Evolutionary conservation across 2,888 invertebrate genomes (phyloP), one percentile per base, ranked within the genome.

Genomic region (Clivina fossor): DNA sequence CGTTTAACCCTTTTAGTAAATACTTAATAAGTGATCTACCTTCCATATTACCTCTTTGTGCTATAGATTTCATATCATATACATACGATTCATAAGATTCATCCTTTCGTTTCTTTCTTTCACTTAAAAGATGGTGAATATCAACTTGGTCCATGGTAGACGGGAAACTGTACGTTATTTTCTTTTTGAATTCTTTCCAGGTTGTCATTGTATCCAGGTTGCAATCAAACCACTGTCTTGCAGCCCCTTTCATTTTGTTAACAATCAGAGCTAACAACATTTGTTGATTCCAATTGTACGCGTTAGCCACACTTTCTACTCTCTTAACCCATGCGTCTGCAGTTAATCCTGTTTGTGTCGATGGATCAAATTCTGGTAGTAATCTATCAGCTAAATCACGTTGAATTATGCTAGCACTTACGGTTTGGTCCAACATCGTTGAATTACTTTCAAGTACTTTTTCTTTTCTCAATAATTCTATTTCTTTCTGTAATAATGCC

Each of bases 211-310:
- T 18, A 13, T 38, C 30, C 13, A 35, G 33, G 16, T 22, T 30
- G 7, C 54, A 30, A n/a, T 62, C 61, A 55, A 61, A 62, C 62
- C 63, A 63, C n/a, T 47, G 54, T 35, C 58, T 62, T 8, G 62
- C 60, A 49, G 60, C 61, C 2, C 62, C 61, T 15, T 32, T 46
- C 16, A 63, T 35, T 28, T 63, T 63, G 8, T 59, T 15, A 4
- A 59, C 59, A n/a, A 58, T 59, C 18, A 61, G 59, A 24, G 60
- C 61, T 15, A 63, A 55, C n/a, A 62, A 15, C 4, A 60, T 63
- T 1, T 53, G 43, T 16, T 63, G 59, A 46, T 63, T 60, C 63
- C 62, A 64, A 5, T 54, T 58, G 55, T 61, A 57, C 51, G 62
- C 57, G 7, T 44, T 59, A 28, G 59, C 58, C 9, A 49, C 47